A percentile compares a stretch with the other conserved stretches of the same genome.
Conservation (phyloP, 2,113 vertebrate genomes). For the Boleophthalmus pectinirostris region DNA sequence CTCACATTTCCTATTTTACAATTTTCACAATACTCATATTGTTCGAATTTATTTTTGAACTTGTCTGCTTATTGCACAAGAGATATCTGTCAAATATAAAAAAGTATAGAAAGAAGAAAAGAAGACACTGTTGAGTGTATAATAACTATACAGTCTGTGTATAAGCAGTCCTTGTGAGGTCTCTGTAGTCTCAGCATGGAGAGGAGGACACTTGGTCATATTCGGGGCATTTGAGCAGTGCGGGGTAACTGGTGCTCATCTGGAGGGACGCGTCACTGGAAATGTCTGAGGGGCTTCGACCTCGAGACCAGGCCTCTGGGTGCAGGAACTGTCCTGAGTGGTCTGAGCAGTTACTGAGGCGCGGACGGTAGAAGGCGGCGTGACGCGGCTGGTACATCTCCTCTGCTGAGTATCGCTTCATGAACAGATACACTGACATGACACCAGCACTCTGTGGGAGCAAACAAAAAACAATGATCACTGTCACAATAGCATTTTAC, state of each 20-base stretch:
- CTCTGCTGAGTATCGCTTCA: conserved; percentile 86
- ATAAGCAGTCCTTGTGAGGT: not conserved
- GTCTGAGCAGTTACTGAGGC: conserved; percentile 87
- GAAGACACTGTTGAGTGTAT: not conserved
- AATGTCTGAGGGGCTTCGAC: conserved; percentile 85
- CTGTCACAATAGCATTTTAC: not conserved
- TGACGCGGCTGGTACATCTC: conserved; percentile 80
- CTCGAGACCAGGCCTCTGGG: conserved; percentile 81
- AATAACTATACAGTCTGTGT: not conserved
- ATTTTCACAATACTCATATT: not conserved
- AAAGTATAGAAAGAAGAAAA: conserved; percentile 8
- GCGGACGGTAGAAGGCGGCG: conserved; percentile 81
- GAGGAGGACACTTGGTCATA: conserved; percentile 85
- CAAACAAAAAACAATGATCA: not conserved
- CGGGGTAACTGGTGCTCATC: conserved; percentile 84
- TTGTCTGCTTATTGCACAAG: too few species aligned
- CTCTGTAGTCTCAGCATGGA: conserved; percentile 75
- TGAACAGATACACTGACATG: conserved; percentile 87
- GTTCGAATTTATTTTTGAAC: too few species aligned
- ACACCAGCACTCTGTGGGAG: conserved; percentile 81
- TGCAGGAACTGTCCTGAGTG: conserved; percentile 87
- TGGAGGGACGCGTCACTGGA: conserved; percentile 85
- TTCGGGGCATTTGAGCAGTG: conserved; percentile 84
- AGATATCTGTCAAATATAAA: too few species aligned
- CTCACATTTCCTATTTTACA: not conserved